These are phyloP conservation scores for Bubo scandiacus DNA, from an alignment of 2,113 vertebrate species.

Conservation along the genomic window DNA sequence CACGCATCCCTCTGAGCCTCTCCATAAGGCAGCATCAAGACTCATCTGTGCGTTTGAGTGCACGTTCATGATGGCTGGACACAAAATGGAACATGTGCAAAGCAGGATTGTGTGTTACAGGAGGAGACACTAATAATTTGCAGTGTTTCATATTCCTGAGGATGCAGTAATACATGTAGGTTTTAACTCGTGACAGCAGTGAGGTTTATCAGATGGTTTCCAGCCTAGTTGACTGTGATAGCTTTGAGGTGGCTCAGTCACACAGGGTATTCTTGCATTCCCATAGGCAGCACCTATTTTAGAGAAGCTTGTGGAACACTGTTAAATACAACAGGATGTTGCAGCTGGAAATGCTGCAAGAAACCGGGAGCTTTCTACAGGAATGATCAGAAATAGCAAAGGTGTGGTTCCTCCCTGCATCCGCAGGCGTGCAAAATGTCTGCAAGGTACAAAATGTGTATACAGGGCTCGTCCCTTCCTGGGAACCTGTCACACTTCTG, in stretches of 20 bases:
- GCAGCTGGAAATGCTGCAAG: neutral
- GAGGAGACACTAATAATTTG: neutral
- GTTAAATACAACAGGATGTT: neutral
- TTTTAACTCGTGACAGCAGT: neutral
- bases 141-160: neutral
- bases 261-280: too few relatives aligned
- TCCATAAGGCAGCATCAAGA: neutral
- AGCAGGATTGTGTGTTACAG: neutral
- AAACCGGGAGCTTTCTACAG: neutral
- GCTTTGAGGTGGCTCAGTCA: neutral
- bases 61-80: neutral
- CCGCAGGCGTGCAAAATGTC: accelerated
- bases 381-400: neutral
- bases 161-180: neutral
- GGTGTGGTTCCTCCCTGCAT: neutral
- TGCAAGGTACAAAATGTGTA: neutral
- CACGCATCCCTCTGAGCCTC: neutral
- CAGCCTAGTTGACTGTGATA: neutral
- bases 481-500: neutral
- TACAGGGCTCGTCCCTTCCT: neutral
- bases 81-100: neutral
- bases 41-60: neutral
- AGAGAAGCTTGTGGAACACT: neutral
- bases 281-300: neutral
- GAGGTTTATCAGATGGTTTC: neutral